Base-by-base conservation (phyloP, 2,888 invertebrate genomes). In the Diplolepis rosae region DNA sequence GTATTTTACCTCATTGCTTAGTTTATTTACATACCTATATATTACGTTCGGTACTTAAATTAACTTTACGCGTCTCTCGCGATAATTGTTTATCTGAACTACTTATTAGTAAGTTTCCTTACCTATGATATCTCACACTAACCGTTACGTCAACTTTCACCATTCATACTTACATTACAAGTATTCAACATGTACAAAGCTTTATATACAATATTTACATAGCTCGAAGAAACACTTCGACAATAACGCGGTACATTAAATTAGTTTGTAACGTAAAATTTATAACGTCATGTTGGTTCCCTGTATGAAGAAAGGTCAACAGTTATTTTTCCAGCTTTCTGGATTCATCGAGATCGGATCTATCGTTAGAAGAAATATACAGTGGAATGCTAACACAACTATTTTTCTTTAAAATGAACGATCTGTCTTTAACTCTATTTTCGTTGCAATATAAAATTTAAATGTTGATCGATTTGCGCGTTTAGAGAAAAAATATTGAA, bases 181-280 rank as follows among this genome's bases (percentile, higher is more conserved):
- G 88, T 89, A 88, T 89, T 90, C 89, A 90, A 90, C 90, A 90
- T 90, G 89, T 90, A 90, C 90, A 90, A 90, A 90, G 90, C 90
- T 88, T 85, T 90, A 90, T 89, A 83, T 90, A 90, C 90, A 90
- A 85, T 90, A 90, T 90, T 83, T 90, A 90, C 90, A 90, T 22
- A 24, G 61, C 61, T 61, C 61, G 61, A 61, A 61, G 61, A 61
- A 61, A 72, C 54, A 71, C 66, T 68, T 77, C 79, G 69, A 71
- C 77, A 74, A 73, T 80, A 76, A 77, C 79, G 77, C 78, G 70
- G 72, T 70, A 75, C 50, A 56, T 75, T 28, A 65, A 68, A 76
- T 61, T 74, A 72, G 71, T 68, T 75, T 68, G 68, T 68, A 75
- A 77, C 71, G 56, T 70, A 54, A 54, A 71, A 76, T 76, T 75